Conservation (phyloP, 2,888 invertebrate genomes). For the Peribatodes rhomboidaria region DNA sequence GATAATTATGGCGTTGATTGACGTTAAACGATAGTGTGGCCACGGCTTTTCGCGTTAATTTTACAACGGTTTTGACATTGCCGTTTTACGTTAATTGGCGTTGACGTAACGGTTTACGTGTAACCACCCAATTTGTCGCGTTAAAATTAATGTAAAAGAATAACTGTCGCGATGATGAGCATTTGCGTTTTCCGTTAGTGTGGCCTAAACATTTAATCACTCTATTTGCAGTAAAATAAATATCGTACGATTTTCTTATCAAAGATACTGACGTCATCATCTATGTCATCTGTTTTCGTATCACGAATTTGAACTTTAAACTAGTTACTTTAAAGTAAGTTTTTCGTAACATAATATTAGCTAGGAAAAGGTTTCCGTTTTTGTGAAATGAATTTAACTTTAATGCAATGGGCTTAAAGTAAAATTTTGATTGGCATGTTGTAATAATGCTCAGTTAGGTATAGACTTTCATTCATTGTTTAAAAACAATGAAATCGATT, state of each 20-base stretch:
- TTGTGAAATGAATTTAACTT: background rate
- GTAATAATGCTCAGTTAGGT: background rate
- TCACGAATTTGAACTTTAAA: constrained; percentile 4
- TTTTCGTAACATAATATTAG: background rate
- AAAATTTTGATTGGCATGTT: background rate
- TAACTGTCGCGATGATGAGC: too few relatives aligned
- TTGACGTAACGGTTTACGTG: too few relatives aligned
- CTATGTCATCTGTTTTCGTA: background rate
- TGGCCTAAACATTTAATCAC: too few relatives aligned
- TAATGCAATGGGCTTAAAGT: background rate
- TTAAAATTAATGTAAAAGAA: too few relatives aligned
- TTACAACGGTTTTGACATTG: too few relatives aligned
- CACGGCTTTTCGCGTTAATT: too few relatives aligned
- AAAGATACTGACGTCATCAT: constrained; percentile 21
- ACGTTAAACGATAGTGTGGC: too few relatives aligned
- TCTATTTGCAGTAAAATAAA: constrained; percentile 11
- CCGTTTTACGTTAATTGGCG: too few relatives aligned
- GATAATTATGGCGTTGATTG: too few relatives aligned
- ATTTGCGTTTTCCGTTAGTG: too few relatives aligned
- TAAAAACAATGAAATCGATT: background rate
- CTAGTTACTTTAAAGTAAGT: background rate
- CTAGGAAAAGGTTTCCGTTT: background rate
- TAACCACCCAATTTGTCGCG: too few relatives aligned
- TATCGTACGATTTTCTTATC: constrained; percentile 36
- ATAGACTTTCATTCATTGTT: background rate